These are phyloP conservation scores for Plebejus argus DNA, from an alignment of 2,888 invertebrate genomes.

Conservation along the genomic window DNA sequence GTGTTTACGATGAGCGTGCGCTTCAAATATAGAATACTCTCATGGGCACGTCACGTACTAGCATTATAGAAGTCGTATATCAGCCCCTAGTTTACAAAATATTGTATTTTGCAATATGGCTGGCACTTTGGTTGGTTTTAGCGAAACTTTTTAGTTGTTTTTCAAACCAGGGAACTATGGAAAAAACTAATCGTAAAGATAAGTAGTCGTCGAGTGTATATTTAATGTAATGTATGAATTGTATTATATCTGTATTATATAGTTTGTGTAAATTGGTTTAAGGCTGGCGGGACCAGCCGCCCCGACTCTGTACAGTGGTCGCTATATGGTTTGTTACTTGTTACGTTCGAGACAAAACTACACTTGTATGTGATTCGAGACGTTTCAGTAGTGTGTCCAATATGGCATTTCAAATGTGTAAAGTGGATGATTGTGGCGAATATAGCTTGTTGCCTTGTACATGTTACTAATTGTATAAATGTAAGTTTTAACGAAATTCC, in stretches of 20 bases:
- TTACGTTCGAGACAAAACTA: constrained; percentile 22
- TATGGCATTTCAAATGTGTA: constrained; percentile 3
- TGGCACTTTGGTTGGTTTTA: constrained; percentile 46
- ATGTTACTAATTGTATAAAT: constrained; percentile 27
- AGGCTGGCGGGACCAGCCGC: constrained; percentile 62
- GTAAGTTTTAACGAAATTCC: constrained; percentile 30
- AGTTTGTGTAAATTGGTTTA: constrained; percentile 58
- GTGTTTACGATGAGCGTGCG: neutral
- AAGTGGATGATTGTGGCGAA: constrained; percentile 16
- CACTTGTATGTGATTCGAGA: constrained; percentile 15
- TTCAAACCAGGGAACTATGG: constrained; percentile 43
- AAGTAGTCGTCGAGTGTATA: constrained; percentile 45
- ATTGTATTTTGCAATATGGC: constrained; percentile 36
- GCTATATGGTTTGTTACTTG: constrained; percentile 22
- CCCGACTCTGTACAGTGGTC: constrained; percentile 10
- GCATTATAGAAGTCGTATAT: neutral
- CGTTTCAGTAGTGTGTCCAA: constrained; percentile 9
- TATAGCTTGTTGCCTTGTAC: constrained; percentile 16
- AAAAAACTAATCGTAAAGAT: constrained; percentile 40
- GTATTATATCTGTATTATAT: constrained; percentile 65
- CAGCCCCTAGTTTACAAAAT: neutral
- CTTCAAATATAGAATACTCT: neutral
- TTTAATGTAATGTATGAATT: constrained; percentile 48
- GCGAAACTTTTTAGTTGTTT: constrained; percentile 48
- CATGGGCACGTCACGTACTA: neutral